These are phyloP conservation scores for Allobates femoralis DNA, from an alignment of 2,797 vertebrate genomes.

Conservation along the genomic window DNA sequence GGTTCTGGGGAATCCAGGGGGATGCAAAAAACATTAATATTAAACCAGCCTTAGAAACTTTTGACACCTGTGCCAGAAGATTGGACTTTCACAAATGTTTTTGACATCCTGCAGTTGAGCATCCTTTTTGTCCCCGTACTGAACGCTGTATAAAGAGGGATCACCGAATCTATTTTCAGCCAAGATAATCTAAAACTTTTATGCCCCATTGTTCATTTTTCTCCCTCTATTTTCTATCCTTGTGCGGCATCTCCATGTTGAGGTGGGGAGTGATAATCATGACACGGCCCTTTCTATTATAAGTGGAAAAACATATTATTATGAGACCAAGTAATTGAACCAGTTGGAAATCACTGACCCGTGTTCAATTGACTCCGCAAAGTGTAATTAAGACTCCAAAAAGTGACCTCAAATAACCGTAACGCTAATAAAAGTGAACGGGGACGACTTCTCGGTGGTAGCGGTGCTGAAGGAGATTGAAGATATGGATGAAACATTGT, in stretches of 20 bases:
- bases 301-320: slow-evolving; percentile 25
- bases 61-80: too few relatives aligned
- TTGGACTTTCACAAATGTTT: too few relatives aligned
- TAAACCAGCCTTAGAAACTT: too few relatives aligned
- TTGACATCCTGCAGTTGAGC: too few relatives aligned
- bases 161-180: not conserved
- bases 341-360: slow-evolving; percentile 36
- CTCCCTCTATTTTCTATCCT: not conserved
- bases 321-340: slow-evolving; percentile 34
- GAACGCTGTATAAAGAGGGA: not conserved
- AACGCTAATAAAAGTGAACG: not conserved
- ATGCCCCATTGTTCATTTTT: not conserved
- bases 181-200: not conserved
- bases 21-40: too few relatives aligned
- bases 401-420: slow-evolving; percentile 29
- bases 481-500: slow-evolving; percentile 20
- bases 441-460: not conserved
- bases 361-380: slow-evolving; percentile 14
- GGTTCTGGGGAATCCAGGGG: too few relatives aligned
- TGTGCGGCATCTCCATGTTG: not conserved
- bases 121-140: not conserved
- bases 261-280: slow-evolving; percentile 5
- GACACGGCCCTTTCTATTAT: not conserved
- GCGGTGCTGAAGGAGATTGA: not conserved
- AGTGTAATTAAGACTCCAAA: slow-evolving; percentile 40